A percentile compares a stretch with the other conserved stretches of the same genome.
Evolutionary conservation across 2,797 vertebrate genomes (phyloP).

Genomic region (Rhinatrema bivittatum): DNA sequence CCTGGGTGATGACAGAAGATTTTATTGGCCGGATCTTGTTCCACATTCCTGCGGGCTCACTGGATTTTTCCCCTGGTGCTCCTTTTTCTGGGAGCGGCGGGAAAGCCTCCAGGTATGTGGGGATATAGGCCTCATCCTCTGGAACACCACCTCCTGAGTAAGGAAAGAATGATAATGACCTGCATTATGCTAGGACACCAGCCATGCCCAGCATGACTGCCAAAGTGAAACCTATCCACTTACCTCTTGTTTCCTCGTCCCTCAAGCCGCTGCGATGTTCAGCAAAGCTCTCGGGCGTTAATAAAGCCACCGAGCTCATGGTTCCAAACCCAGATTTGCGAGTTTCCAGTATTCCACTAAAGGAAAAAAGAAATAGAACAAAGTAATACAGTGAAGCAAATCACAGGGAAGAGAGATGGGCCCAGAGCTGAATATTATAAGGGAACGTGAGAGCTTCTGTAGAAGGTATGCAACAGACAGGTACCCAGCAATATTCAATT

Average conservation of each 20-base stretch:
- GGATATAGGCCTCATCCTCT: slow-evolving; percentile 67
- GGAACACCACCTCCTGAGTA: slow-evolving; percentile 53
- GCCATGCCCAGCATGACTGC: background rate
- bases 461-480: no score
- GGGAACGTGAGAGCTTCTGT: no score
- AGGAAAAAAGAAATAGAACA: background rate
- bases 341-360: slow-evolving; percentile 62
- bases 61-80: slow-evolving; percentile 53
- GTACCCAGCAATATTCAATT: no score
- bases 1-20: slow-evolving; percentile 72
- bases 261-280: slow-evolving; percentile 64
- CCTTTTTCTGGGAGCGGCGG: slow-evolving; percentile 67
- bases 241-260: slow-evolving; percentile 60
- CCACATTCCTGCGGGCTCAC: slow-evolving; percentile 54
- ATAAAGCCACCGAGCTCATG: slow-evolving; percentile 75
- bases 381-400: background rate
- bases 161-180: background rate
- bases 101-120: slow-evolving; percentile 68
- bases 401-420: background rate
- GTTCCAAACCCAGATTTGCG: slow-evolving; percentile 49
- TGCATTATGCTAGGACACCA: background rate
- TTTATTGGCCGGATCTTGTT: slow-evolving; percentile 64
- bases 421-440: background rate
- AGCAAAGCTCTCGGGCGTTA: slow-evolving; percentile 73
- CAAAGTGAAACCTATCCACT: background rate